Evolutionary conservation across 2,888 invertebrate species (phyloP).

Genomic region (Vanessa cardui): DNA sequence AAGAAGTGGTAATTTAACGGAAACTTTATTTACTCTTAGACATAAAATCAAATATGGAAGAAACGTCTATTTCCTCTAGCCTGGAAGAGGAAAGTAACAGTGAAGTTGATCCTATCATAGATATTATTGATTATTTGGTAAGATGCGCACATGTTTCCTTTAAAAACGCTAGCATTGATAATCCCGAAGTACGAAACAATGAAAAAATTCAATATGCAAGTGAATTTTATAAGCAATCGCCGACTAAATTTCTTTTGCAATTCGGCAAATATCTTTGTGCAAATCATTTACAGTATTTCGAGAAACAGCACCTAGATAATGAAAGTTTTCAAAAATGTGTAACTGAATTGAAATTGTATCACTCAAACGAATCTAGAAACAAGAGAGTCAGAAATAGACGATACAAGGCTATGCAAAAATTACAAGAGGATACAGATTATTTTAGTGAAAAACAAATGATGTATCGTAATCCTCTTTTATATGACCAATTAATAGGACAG

Average conservation of each 20-base stretch:
- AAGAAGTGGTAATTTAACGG: too few relatives aligned
- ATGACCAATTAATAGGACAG: conserved; percentile 94
- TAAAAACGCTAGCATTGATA: conserved; percentile 91
- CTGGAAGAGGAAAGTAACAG: conserved; percentile 44
- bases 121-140: conserved; percentile 85
- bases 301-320: conserved; percentile 53
- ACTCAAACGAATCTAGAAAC: conserved; percentile 75
- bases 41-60: conserved; percentile 24
- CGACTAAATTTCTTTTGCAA: conserved; percentile 87
- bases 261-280: conserved; percentile 88
- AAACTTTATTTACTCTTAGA: background rate
- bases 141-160: conserved; percentile 86
- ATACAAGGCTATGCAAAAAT: conserved; percentile 89
- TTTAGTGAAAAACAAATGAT: conserved; percentile 97
- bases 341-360: conserved; percentile 82
- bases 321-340: conserved; percentile 75
- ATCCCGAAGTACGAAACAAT: conserved; percentile 86
- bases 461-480: conserved; percentile 93
- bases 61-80: conserved; percentile 1
- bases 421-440: conserved; percentile 88
- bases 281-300: conserved; percentile 88
- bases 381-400: conserved; percentile 89
- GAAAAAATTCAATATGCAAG: conserved; percentile 88
- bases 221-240: conserved; percentile 85
- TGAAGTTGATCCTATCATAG: conserved; percentile 67